Conservation (phyloP, 1,140 invertebrate genomes). For the Akabosia matsudoensis region DNA sequence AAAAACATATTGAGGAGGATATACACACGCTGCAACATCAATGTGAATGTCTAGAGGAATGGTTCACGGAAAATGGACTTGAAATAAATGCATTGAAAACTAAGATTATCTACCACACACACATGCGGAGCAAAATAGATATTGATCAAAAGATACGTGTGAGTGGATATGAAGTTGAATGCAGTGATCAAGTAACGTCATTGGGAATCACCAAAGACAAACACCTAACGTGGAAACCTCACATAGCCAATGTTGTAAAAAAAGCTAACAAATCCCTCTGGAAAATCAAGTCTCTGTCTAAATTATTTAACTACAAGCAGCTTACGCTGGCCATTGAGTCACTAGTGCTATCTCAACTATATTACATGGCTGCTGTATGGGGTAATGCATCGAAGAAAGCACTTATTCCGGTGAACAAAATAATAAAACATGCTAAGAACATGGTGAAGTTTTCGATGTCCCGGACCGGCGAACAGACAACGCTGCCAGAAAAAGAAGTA, state of each 20-base stretch:
- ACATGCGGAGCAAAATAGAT: too few species aligned
- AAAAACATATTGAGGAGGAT: neutral
- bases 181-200: neutral
- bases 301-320: neutral
- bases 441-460: too few species aligned
- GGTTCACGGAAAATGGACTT: neutral
- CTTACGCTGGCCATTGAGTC: neutral
- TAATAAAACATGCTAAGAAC: neutral
- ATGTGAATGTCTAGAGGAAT: neutral
- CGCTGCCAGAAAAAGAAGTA: too few species aligned
- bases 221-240: neutral
- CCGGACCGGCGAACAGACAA: too few species aligned
- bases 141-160: neutral
- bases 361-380: neutral
- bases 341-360: neutral
- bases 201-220: neutral
- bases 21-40: neutral
- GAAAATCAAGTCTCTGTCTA: neutral
- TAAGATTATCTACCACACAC: neutral
- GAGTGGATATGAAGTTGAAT: neutral
- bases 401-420: neutral
- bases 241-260: neutral
- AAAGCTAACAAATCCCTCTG: neutral
- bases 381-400: neutral
- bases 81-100: constrained; percentile 12